Base-by-base conservation (phyloP, 2,888 invertebrate species). In the Drosophila leonis region DNA sequence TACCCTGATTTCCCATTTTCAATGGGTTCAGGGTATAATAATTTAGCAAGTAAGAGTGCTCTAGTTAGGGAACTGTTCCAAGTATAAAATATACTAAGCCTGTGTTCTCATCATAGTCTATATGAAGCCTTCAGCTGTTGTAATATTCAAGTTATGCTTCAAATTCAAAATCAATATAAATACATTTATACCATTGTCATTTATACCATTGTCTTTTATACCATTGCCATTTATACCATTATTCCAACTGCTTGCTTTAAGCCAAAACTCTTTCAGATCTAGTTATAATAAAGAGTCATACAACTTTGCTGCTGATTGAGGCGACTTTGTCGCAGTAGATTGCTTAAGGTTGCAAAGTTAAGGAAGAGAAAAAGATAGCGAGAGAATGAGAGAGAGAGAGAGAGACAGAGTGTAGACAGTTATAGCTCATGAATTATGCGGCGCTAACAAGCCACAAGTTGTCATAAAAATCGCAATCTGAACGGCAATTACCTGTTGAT, bases 401-500 rank as follows among this genome's bases (percentile, higher is more conserved):
- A 0, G 41, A 13, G 24, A 13, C 1, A 10, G n/a, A 20, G 3
- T 3, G 12, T n/a, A 13, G 51, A 18, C 20, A 35, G n/a, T 6
- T 20, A 7, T 7, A 33, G 10, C 66, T 87, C 85, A 86, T 89
- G 81, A 78, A 89, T 86, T 82, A 86, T 86, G 82, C 68, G 61
- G 63, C 65, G 69, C 70, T 90, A 90, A 90, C 82, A 88, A 84
- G 85, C 78, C 88, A 62, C 77, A 89, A 87, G 83, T 84, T 74
- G 85, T 86, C 90, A 84, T 89, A 87, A 86, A 90, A 91, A 85
- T 88, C 71, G 80, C 76, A 80, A 80, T 80, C 68, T 52, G 64
- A 64, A 64, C 76, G 75, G 83, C 89, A 84, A 90, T 91, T 91
- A 90, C 90, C 90, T 90, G 90, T 90, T 90, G 90, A 90, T 91